Percentiles rank a stretch among this genome's conserved stretches.
These are phyloP conservation scores for Acanthurus tractus DNA, from an alignment of 2,797 vertebrate species.

Conservation along the genomic window DNA sequence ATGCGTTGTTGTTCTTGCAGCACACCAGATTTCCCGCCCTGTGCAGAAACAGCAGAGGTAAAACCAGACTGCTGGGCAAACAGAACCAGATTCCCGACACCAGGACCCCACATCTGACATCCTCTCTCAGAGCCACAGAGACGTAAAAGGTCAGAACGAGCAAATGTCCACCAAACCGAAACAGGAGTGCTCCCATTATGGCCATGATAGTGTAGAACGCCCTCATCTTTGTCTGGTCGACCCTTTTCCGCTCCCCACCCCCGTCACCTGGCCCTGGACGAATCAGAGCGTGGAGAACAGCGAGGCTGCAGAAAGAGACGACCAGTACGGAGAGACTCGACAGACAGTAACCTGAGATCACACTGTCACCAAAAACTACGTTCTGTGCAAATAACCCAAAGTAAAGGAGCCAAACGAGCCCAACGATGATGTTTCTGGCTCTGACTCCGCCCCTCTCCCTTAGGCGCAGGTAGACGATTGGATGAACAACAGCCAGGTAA, in stretches of 20 bases:
- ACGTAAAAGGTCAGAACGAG: background rate
- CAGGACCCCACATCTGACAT: background rate
- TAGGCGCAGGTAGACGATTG: background rate
- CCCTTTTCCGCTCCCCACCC: background rate
- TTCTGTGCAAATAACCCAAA: background rate
- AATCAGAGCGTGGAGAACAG: conserved; percentile 38
- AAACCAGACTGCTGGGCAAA: conserved; percentile 41
- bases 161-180: conserved; percentile 8
- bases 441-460: background rate
- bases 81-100: conserved; percentile 13
- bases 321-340: background rate
- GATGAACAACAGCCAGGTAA: background rate
- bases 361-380: too few relatives aligned
- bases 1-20: background rate
- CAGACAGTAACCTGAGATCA: too few relatives aligned
- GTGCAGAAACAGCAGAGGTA: conserved; percentile 51
- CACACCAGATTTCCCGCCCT: conserved; percentile 8
- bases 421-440: background rate
- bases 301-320: conserved; percentile 33
- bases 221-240: conserved; percentile 40
- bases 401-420: background rate
- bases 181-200: conserved; percentile 3
- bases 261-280: conserved; percentile 27
- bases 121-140: too few relatives aligned
- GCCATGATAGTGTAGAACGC: conserved; percentile 22